Base-by-base conservation (phyloP, 1,140 invertebrate genomes). In the Popillia japonica region DNA sequence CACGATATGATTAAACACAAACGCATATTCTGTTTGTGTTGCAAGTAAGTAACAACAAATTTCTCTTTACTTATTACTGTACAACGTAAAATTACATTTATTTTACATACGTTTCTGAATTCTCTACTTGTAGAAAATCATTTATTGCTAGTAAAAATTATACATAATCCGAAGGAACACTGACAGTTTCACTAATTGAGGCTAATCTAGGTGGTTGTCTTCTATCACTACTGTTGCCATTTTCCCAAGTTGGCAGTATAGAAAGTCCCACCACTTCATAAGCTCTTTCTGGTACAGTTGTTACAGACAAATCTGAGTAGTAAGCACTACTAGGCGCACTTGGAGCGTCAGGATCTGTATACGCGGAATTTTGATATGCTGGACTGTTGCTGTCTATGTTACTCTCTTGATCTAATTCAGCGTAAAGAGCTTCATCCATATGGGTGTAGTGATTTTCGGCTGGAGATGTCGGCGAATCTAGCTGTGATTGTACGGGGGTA, bases 401-500 rank as follows among this genome's bases (percentile, higher is more conserved):
- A 75, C 85, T 89, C 81, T 87, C 90, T 42, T 84, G 84, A 83
- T 93, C 92, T 78, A 93, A 85, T 85, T 93, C 92, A 23, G 92
- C 92, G 82, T 93, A 93, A 0, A 93, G 86, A 0, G 91, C 92
- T 73, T 92, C 91, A 76, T 92, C 91, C 90, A 93, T 91, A 82
- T 92, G 91, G 8, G 92, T 93, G 83, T 93, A 93, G 83, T 93
- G 92, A 83, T 93, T 93, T 84, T 92, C 91, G 10, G 90, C 90
- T 2, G 90, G 90, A 10, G 85, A 86, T 8, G 85, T 84, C 76
- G 87, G 85, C 4, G 86, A 85, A 44, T 88, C 86, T 78, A 89
- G 84, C 80, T 89, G 88, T 0, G 87, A 85, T 2, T 87, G 83
- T 34, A 85, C 84, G 6, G 84, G 85, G 0, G 87, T 86, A 8